Conservation (phyloP, 2,888 invertebrate genomes). For the Gandaritis pyraliata region DNA sequence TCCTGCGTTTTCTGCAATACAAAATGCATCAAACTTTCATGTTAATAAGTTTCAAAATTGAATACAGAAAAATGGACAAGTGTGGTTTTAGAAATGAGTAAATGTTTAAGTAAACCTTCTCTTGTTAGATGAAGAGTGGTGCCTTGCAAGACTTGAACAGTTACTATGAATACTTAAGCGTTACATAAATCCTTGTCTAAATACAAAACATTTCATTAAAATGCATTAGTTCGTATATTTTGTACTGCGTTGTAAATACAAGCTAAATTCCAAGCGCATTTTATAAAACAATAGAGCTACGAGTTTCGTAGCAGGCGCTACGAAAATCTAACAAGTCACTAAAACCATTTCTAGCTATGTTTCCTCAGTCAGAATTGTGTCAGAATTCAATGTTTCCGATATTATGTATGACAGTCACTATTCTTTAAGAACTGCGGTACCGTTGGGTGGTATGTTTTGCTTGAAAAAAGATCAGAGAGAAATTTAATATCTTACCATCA, state of each 20-base stretch:
- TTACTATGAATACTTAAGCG: conserved; percentile 73
- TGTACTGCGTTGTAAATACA: not conserved
- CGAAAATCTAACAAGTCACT: not conserved
- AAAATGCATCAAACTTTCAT: conserved; percentile 36
- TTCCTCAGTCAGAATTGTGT: not conserved
- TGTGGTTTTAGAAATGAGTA: conserved; percentile 4
- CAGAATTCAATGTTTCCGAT: not conserved
- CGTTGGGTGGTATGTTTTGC: not conserved
- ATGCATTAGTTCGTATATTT: not conserved
- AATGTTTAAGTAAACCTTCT: conserved; percentile 63
- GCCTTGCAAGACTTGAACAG: conserved; percentile 66
- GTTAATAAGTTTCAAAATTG: conserved; percentile 27
- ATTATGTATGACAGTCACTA: not conserved
- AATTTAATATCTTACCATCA: conserved; percentile 33
- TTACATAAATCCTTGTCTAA: conserved; percentile 62
- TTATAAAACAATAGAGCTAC: conserved; percentile 13
- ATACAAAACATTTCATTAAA: conserved; percentile 48
- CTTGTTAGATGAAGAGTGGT: conserved; percentile 71
- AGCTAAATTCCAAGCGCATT: not conserved
- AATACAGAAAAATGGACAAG: not conserved
- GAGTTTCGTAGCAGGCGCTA: conserved; percentile 30
- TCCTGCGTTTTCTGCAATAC: conserved; percentile 3
- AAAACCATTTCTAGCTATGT: not conserved
- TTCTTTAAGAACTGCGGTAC: not conserved
- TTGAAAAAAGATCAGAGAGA: conserved; percentile 27